Evolutionary conservation across 2,113 vertebrate genomes (phyloP).

Genomic region (Athene cunicularia): DNA sequence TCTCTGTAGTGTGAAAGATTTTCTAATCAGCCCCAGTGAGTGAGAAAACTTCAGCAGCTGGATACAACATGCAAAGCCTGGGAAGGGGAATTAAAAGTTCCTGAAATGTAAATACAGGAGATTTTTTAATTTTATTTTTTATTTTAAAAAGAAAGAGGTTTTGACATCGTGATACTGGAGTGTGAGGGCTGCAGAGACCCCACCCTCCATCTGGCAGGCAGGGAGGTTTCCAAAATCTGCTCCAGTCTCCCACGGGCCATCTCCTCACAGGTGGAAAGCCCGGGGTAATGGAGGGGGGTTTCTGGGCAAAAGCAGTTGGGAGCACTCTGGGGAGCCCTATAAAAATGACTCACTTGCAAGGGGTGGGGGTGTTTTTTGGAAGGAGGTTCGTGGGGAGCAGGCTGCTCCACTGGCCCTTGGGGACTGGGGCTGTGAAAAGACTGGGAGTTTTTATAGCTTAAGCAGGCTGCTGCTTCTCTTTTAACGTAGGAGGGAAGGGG

Average conservation of each 20-base stretch:
- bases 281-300: background rate
- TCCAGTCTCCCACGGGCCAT: fast-evolving
- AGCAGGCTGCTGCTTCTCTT: constrained; percentile 22
- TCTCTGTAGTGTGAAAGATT: background rate
- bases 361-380: constrained; percentile 1
- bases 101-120: background rate
- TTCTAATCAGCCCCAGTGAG: background rate
- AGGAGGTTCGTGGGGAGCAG: background rate
- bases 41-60: background rate
- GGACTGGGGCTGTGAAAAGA: background rate
- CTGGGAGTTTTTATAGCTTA: constrained; percentile 1
- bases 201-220: constrained; percentile 55
- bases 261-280: constrained; percentile 43
- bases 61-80: background rate
- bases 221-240: background rate
- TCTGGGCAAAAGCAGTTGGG: background rate
- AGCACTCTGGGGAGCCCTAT: background rate
- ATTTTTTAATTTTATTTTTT: background rate
- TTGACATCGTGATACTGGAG: background rate
- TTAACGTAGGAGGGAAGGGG: background rate
- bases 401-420: background rate
- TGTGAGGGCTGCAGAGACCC: background rate
- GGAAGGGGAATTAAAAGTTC: background rate
- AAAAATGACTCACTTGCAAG: constrained; percentile 22
- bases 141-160: background rate